Base-by-base conservation (phyloP, 2,113 vertebrate species). In the Plecturocebus donacophilus region DNA sequence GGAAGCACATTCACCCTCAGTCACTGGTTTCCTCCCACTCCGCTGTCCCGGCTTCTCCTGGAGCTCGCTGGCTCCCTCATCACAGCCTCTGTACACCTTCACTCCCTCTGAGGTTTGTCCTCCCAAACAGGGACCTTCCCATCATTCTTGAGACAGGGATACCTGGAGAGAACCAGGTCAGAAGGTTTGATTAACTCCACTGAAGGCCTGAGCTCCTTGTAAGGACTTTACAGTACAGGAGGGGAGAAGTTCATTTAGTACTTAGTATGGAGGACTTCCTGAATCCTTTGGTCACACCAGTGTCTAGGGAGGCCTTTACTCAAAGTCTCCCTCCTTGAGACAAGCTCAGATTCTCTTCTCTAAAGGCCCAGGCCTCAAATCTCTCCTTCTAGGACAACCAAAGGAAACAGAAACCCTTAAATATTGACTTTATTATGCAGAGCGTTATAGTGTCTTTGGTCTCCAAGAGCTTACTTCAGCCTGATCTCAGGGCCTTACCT, bases 401-500 rank as follows among this genome's bases (percentile, higher is more conserved):
- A 84, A 89, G 42, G 58, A 47, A 83, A 52, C 42, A 79, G 75
- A 86, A 89, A 54, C 2, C 14, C 40, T 61, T 32, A 35, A 68
- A 38, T 90, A 42, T 17, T 80, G 54, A 56, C 61, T 90, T 94
- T 85, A 58, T 38, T 73, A 17, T 56, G n/a, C 20, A 80, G 32
- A 58, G 12, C n/a, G 56, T 2, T 17, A 79, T 61, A 76, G 64
- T 11, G 20, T 32, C n/a, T 80, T 79, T 25, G 47, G 20, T 56
- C 27, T 77, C 20, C 1, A 13, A n/a, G 0, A 0, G 17, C 80
- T 83, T 6, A 8, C 82, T 80, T 83, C 25, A 80, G 38, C 87
- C 90, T 81, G 70, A 38, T 47, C 25, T 93, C 35, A 56, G 81
- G 49, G 66, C 23, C 49, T 73, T 71, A 92, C 90, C 87, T 89